Base-by-base conservation (phyloP, 2,888 invertebrate species). In the Boloria selene region DNA sequence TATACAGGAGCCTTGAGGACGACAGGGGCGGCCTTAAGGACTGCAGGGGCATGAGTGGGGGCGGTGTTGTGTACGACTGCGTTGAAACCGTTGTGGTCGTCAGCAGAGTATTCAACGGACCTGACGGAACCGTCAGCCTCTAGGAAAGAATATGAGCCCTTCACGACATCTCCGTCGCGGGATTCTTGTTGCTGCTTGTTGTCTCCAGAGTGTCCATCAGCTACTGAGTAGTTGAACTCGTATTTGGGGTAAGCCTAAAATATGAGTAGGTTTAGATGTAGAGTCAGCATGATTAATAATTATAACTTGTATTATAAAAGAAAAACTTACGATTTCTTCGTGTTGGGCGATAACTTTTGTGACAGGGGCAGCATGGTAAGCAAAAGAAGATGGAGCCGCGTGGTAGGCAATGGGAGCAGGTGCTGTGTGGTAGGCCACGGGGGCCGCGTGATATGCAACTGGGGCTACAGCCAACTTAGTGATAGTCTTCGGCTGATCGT, bases 191-290 rank as follows among this genome's bases (percentile, higher is more conserved):
- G 92, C 70, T 85, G 83, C 81, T 93, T 92, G 79, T 87, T 84
- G 84, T 93, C 93, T 55, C 93, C 93, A 75, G 92, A 89, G 81
- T 92, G 89, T 44, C 86, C 86, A 76, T 93, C 93, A 73, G 89
- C 84, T 5, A 93, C 91, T 54, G 91, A 89, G 81, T 93, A 93
- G 67, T 81, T 85, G 84, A 86, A 93, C 74, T 88, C 86, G 79
- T 87, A 87, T 74, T 85, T 82, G 64, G 87, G 86, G 79, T 83
- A 74, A 3, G 80, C 77, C 84, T 84, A 73, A 17, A 51, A 61
- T 5, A 44, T 5, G 7, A 67, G 7, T 61, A 3, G 14, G 38
- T 13, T 31, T n/a, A 42, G 22, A 42, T 22, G 3, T 22, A 51
- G 3, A 16, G 14, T 16, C 14, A n/a, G 17, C n/a, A n/a, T 26